Conservation (phyloP, 2,888 invertebrate genomes). For the Sminthurides aquaticus region DNA sequence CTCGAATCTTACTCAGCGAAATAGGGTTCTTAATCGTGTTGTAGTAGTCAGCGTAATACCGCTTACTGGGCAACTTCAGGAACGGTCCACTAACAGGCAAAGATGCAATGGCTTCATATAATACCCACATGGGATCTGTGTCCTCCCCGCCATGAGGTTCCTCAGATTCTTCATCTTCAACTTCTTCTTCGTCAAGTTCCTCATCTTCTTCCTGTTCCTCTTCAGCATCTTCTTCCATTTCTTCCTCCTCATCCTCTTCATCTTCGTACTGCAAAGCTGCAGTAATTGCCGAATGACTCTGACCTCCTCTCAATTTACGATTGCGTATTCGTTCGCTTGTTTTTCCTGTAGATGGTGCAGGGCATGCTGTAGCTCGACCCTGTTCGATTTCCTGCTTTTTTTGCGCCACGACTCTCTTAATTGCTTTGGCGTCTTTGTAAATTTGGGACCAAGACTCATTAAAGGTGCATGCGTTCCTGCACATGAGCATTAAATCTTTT, state of each 20-base stretch:
- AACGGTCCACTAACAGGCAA: constrained; percentile 74
- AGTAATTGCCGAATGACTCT: constrained; percentile 56
- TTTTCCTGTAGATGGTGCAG: constrained; percentile 52
- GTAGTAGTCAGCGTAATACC: constrained; percentile 95
- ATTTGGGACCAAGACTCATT: constrained; percentile 95
- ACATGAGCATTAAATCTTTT: constrained; percentile 80
- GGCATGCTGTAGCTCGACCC: constrained; percentile 51
- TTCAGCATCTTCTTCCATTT: constrained; percentile 51
- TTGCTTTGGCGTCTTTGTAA: constrained; percentile 84
- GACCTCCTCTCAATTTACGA: constrained; percentile 49
- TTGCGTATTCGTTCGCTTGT: constrained; percentile 60
- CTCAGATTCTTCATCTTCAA: constrained; percentile 44
- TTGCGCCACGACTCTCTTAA: constrained; percentile 65
- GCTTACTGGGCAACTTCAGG: constrained; percentile 80
- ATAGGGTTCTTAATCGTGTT: constrained; percentile 93
- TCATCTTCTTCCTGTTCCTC: constrained; percentile 59
- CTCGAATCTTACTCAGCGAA: constrained; percentile 82
- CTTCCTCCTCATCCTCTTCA: constrained; percentile 46
- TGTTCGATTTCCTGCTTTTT: constrained; percentile 65
- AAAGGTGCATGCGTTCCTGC: constrained; percentile 88
- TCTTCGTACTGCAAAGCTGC: constrained; percentile 54
- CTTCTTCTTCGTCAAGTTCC: constrained; percentile 41
- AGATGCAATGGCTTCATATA: constrained; percentile 70
- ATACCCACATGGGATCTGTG: constrained; percentile 80
- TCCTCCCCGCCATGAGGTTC: constrained; percentile 51